Conservation (phyloP, 1,140 invertebrate genomes). For the Temnothorax curvispinosus region DNA sequence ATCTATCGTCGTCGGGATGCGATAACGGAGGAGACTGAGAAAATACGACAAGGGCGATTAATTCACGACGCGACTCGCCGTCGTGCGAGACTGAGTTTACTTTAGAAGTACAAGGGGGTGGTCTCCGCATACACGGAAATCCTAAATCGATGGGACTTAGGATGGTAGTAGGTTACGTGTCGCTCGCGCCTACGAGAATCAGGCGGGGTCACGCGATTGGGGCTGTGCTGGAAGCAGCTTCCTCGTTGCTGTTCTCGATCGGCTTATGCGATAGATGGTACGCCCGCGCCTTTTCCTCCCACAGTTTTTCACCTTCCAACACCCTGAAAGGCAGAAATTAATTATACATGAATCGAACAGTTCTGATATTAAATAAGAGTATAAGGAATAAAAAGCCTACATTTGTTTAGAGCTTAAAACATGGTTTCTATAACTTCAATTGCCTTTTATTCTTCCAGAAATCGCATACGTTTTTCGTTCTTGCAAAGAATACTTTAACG, state of each 20-base stretch:
- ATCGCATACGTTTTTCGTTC: background rate
- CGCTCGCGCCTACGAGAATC: conserved; percentile 63
- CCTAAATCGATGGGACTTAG: background rate
- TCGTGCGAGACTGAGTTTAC: conserved; percentile 34
- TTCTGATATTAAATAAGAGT: background rate
- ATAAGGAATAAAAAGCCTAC: background rate
- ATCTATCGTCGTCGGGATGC: conserved; percentile 14
- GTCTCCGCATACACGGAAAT: background rate
- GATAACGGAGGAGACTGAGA: conserved; percentile 44
- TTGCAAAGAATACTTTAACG: background rate
- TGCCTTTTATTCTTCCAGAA: background rate
- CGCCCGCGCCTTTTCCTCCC: conserved; percentile 81
- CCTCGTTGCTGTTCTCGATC: conserved; percentile 66
- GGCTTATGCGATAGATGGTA: conserved; percentile 74
- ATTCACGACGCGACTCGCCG: conserved; percentile 6
- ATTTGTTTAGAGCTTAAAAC: background rate
- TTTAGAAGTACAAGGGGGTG: conserved; percentile 21
- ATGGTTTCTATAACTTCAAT: background rate
- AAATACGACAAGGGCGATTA: conserved; percentile 29
- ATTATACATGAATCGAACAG: background rate
- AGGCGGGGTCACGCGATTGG: conserved; percentile 78
- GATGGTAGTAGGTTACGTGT: conserved; percentile 35
- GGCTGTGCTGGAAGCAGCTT: conserved; percentile 61
- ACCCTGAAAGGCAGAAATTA: conserved; percentile 73
- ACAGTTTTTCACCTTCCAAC: conserved; percentile 80